These are phyloP conservation scores for Rostratula benghalensis DNA, from an alignment of 2,113 vertebrate genomes.

Conservation along the genomic window DNA sequence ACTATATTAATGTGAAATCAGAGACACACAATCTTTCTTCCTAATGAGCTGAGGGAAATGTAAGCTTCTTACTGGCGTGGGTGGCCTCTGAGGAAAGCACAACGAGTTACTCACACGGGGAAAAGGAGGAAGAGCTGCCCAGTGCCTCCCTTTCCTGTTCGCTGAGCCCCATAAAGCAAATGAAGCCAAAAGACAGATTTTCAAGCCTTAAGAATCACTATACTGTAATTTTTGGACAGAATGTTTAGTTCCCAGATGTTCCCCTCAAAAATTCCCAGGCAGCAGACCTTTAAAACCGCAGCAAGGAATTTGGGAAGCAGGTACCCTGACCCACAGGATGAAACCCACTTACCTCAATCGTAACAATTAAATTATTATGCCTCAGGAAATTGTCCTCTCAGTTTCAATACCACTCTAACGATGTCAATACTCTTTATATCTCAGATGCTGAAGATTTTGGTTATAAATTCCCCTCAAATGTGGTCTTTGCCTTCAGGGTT, in stretches of 20 bases:
- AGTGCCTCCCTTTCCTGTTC: background rate
- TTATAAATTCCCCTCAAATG: background rate
- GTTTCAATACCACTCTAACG: background rate
- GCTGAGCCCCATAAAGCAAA: background rate
- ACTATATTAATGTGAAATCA: no score
- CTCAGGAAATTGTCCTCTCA: background rate
- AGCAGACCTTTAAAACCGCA: background rate
- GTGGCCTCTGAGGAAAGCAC: background rate
- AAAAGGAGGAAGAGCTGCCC: background rate
- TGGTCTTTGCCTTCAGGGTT: background rate
- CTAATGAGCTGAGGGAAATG: background rate
- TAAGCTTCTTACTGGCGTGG: background rate
- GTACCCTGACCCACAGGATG: background rate
- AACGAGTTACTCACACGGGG: rapidly evolving
- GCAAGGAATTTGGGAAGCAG: background rate
- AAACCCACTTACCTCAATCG: background rate
- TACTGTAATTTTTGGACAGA: background rate
- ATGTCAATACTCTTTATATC: background rate
- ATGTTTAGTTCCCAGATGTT: background rate
- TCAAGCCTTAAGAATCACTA: background rate
- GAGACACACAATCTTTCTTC: background rate
- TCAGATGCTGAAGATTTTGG: background rate
- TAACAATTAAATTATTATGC: background rate
- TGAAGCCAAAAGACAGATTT: background rate
- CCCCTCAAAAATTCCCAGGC: background rate